Evolutionary conservation across 2,888 invertebrate genomes (phyloP), one percentile per base, ranked within the genome.

Genomic region (Drosophila flavopinicola): DNA sequence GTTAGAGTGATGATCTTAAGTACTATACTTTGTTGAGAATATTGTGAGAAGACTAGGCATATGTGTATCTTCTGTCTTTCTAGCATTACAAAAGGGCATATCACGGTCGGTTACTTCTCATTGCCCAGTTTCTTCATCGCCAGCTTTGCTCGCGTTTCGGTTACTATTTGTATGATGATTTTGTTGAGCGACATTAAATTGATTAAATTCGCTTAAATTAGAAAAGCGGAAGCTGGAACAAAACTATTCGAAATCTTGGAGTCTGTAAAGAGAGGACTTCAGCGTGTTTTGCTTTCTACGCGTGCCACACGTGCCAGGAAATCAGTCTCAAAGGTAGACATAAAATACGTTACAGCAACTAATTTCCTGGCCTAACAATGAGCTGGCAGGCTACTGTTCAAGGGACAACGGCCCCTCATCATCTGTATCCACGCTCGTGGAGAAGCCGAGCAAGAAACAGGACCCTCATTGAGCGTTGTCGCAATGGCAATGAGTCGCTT

Each of bases 141-240:
- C 11, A 24, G 39, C 29, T 2, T 47, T 11, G 37, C 10, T 39
- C 25, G 15, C 24, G 6, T 42, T 58, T 38, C 37, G 32, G 30
- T 76, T 52, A 47, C 66, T 54, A 30, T 64, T 70, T 41, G 51
- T 58, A 45, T 59, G 66, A 53, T 68, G 68, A 44, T 65, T 83
- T 72, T 61, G 66, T 69, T 74, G 61, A 63, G 71, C 68, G 49
- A 75, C 75, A 76, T 64, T 20, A 67, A 72, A 78, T 78, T 84
- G 83, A 85, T 85, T 87, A 59, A 87, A 84, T 85, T 85, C 60
- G 65, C 54, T 68, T 71, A 44, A 85, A 78, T 85, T 82, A 70
- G 60, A 66, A 54, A 57, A 69, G 59, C 83, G 87, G 87, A 84
- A 74, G 66, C 53, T 54, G 79, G 10, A 37, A 51, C 41, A 39